Evolutionary conservation across 2,797 vertebrate genomes (phyloP).

Genomic region (Malacoctenus gilli): DNA sequence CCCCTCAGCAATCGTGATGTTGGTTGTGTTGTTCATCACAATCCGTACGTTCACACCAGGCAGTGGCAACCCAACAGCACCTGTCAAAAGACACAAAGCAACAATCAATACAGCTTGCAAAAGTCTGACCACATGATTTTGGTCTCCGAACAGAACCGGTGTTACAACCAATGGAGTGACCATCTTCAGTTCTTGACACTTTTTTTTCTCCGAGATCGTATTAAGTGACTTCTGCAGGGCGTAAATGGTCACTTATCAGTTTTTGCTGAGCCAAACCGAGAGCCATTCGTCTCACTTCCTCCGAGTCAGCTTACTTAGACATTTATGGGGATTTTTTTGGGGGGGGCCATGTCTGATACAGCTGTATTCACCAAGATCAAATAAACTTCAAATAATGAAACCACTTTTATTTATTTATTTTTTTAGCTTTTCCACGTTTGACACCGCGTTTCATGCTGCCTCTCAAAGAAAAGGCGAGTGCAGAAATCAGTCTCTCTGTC

Average conservation of each 20-base stretch:
- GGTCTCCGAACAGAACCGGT: too few species aligned
- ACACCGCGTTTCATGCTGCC: neutral
- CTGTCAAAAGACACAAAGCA: constrained; percentile 69
- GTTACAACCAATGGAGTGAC: too few species aligned
- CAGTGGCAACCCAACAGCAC: constrained; percentile 90
- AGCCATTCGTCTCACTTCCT: constrained; percentile 54
- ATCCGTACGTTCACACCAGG: constrained; percentile 88
- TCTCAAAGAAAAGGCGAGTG: constrained; percentile 14
- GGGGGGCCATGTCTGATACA: constrained; percentile 28
- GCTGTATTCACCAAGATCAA: constrained; percentile 33
- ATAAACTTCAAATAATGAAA: constrained; percentile 27
- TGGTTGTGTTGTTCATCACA: constrained; percentile 76
- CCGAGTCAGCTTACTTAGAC: constrained; percentile 38
- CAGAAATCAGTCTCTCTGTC: constrained; percentile 20
- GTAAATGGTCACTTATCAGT: constrained; percentile 55
- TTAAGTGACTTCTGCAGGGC: constrained; percentile 37
- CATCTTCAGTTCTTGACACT: neutral
- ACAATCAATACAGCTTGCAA: neutral
- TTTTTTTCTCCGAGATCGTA: constrained; percentile 25
- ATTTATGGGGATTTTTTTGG: constrained; percentile 51
- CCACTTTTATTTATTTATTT: constrained; percentile 13
- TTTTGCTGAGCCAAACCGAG: constrained; percentile 60
- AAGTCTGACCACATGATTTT: constrained; percentile 2
- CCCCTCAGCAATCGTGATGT: constrained; percentile 82
- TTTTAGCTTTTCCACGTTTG: too few species aligned